phyloP scores from a whole-genome alignment of 2,113 vertebrate genomes.

The Pluvianellus socialis region DNA sequence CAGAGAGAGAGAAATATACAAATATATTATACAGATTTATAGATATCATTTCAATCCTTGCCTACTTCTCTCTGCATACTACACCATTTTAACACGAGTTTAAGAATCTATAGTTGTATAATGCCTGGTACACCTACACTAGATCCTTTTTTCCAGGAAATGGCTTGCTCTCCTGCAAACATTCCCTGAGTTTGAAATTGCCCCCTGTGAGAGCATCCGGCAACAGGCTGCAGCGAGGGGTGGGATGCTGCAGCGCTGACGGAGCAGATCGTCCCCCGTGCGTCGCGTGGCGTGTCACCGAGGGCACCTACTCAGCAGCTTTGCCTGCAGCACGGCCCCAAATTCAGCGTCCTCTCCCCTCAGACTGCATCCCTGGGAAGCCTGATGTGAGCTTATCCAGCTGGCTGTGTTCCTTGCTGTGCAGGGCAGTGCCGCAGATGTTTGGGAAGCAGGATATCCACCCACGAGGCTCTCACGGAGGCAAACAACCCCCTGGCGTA shows the following conservation, averaged over 20 bases:
- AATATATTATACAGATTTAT: background rate
- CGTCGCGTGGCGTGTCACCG: accelerated
- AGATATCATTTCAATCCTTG: background rate
- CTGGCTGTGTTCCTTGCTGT: background rate
- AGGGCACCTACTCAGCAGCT: accelerated
- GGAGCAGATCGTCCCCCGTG: background rate
- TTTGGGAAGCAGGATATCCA: background rate
- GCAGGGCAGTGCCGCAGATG: too few species aligned
- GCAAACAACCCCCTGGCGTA: accelerated
- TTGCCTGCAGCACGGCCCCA: background rate
- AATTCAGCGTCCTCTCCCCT: background rate
- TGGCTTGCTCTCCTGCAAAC: background rate
- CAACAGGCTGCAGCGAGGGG: accelerated
- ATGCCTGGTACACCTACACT: accelerated
- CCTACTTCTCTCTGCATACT: background rate
- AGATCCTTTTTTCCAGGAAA: background rate
- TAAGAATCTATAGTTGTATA: background rate
- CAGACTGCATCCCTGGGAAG: background rate
- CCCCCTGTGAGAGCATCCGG: background rate
- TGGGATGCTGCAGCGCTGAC: background rate
- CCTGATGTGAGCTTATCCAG: background rate
- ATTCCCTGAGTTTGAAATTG: background rate
- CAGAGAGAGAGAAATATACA: background rate
- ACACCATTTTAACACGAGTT: background rate
- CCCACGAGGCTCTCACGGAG: background rate